phyloP scores from a whole-genome alignment of 1,140 invertebrate genomes.

The Phymorhynchus buccinoides region DNA sequence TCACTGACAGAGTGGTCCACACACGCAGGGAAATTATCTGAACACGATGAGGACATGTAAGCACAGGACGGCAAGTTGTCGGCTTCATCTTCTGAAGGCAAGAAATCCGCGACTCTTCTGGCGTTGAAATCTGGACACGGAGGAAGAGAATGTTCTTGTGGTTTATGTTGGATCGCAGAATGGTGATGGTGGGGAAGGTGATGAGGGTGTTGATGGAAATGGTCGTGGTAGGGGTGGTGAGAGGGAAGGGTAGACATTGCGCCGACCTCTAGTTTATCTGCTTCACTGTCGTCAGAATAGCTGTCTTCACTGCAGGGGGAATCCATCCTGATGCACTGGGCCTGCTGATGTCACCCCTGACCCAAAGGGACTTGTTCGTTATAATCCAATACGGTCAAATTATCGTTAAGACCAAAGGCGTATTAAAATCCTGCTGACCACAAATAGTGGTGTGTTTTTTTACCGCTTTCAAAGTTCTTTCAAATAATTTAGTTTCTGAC shows the following conservation, averaged over 20 bases:
- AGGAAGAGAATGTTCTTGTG: neutral
- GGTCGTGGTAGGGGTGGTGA: neutral
- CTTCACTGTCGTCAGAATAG: neutral
- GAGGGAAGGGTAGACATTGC: neutral
- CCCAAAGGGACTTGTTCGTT: neutral
- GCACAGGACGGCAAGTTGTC: neutral
- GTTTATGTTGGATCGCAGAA: neutral
- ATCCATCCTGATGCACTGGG: neutral
- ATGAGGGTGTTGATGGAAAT: neutral
- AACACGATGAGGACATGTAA: neutral
- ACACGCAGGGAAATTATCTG: neutral
- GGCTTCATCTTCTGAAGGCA: neutral
- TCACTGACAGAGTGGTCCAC: too few species aligned
- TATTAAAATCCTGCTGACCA: neutral
- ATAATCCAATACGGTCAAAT: neutral
- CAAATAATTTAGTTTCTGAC: too few species aligned
- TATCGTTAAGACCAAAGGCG: neutral
- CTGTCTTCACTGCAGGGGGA: neutral
- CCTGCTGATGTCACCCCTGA: neutral
- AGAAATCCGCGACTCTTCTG: neutral
- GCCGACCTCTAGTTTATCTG: constrained; percentile 10
- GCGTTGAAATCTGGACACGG: neutral
- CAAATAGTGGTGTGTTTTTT: too few species aligned
- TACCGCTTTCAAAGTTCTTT: too few species aligned
- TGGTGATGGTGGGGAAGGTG: neutral